A percentile compares a stretch with the other conserved stretches of the same genome.
Evolutionary conservation across 2,797 vertebrate genomes (phyloP).

Genomic region (Potorous gilbertii): DNA sequence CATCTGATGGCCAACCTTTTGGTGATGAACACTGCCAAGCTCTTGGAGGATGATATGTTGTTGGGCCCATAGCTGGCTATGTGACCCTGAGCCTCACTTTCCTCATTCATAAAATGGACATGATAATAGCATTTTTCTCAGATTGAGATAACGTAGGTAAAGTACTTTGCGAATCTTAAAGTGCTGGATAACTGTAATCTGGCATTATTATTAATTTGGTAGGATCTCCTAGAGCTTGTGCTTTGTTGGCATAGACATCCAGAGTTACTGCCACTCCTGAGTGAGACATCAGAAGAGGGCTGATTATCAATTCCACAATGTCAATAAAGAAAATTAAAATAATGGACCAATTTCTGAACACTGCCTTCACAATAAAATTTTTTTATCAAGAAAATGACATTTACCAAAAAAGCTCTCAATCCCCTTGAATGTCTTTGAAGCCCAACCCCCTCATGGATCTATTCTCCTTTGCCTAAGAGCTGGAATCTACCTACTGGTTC

Average conservation of each 20-base stretch:
- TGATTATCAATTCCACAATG: neutral
- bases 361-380: neutral
- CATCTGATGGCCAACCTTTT: neutral
- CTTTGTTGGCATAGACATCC: neutral
- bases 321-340: neutral
- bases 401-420: neutral
- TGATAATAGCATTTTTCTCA: neutral
- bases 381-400: neutral
- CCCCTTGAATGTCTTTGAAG: neutral
- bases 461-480: neutral
- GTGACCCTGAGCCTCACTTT: neutral
- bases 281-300: neutral
- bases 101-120: neutral
- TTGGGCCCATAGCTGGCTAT: neutral
- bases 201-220: neutral
- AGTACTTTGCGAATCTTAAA: neutral
- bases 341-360: neutral
- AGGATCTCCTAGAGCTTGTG: neutral
- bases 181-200: accelerated
- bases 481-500: neutral
- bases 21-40: too few relatives aligned
- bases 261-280: neutral
- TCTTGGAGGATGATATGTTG: neutral
- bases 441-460: neutral
- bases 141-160: neutral